Evolutionary conservation across 2,797 vertebrate genomes (phyloP).

Genomic region (Orestias chungarensis): DNA sequence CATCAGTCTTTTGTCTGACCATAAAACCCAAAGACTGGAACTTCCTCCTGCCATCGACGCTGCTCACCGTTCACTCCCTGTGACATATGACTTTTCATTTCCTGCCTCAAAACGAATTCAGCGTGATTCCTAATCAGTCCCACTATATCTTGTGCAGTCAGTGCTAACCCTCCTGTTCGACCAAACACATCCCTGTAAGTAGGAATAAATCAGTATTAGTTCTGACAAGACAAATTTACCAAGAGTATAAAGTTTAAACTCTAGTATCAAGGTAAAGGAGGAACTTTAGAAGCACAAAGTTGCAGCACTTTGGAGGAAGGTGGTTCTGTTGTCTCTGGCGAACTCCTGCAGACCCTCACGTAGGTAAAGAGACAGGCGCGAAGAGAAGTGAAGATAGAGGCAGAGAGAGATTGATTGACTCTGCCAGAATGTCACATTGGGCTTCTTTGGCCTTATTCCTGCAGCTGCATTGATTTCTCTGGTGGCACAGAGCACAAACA

Average conservation of each 20-base stretch:
- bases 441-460: slow-evolving; percentile 60
- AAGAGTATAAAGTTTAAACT: slow-evolving; percentile 35
- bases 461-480: slow-evolving; percentile 76
- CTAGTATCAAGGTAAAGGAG: slow-evolving; percentile 27
- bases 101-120: slow-evolving; percentile 28
- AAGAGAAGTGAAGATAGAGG: slow-evolving; percentile 37
- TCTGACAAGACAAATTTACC: slow-evolving; percentile 48
- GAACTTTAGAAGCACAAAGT: slow-evolving; percentile 47
- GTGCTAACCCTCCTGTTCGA: slow-evolving; percentile 10
- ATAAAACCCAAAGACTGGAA: slow-evolving; percentile 20
- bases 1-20: slow-evolving; percentile 49
- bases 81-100: slow-evolving; percentile 14
- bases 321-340: slow-evolving; percentile 52
- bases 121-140: slow-evolving; percentile 14
- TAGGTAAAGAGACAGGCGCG: slow-evolving; percentile 32
- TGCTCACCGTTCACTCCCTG: slow-evolving; percentile 17
- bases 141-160: not conserved
- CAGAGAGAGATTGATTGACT: slow-evolving; percentile 71
- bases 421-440: slow-evolving; percentile 64
- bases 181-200: slow-evolving; percentile 14
- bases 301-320: slow-evolving; percentile 25
- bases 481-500: slow-evolving; percentile 73
- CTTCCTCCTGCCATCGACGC: slow-evolving; percentile 17
- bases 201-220: slow-evolving; percentile 31
- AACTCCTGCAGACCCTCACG: slow-evolving; percentile 47